Base-by-base conservation (phyloP, 2,888 invertebrate genomes). In the Trimorus sp. region DNA sequence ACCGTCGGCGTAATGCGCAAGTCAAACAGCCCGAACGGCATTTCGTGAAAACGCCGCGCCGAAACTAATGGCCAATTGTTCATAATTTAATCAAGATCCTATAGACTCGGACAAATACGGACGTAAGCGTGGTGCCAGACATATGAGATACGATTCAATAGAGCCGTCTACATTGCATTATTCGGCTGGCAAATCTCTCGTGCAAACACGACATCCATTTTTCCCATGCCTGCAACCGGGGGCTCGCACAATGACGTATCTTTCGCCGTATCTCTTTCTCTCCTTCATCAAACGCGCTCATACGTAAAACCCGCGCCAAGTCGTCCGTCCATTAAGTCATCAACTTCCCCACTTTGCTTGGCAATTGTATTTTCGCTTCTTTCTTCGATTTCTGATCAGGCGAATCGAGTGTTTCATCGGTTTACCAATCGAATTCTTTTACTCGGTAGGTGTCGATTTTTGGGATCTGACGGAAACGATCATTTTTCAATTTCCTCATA, bases 161-260 rank as follows among this genome's bases (percentile, higher is more conserved):
- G 89, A 90, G 87, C 88, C 87, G 89, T 89, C 89, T 88, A 87
- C 88, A 87, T 89, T 89, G 88, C 89, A 89, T 90, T 91, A 91
- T 90, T 90, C 89, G 90, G 83, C 85, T 86, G 88, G 87, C 86
- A 88, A 88, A 91, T 91, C 91, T 90, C 89, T 87, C 89, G 88
- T 87, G 87, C 90, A 91, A 91, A 91, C 89, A 91, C 87, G 88
- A 89, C 88, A 87, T 89, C 89, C 89, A 90, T 89, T 90, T 91
- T 91, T 91, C 91, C 91, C 91, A 91, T 90, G 91, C 85, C 70
- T 69, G 84, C 66, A 63, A 73, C 49, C 87, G 87, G 89, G 83
- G 88, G 87, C 88, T 89, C 89, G 89, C 89, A 86, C 84, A 84
- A 82, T 76, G 26, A 66, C 65, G 42, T 75, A 53, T 71, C 54